Base-by-base conservation (phyloP, 2,888 invertebrate species). In the Drosophila stalkeri region DNA sequence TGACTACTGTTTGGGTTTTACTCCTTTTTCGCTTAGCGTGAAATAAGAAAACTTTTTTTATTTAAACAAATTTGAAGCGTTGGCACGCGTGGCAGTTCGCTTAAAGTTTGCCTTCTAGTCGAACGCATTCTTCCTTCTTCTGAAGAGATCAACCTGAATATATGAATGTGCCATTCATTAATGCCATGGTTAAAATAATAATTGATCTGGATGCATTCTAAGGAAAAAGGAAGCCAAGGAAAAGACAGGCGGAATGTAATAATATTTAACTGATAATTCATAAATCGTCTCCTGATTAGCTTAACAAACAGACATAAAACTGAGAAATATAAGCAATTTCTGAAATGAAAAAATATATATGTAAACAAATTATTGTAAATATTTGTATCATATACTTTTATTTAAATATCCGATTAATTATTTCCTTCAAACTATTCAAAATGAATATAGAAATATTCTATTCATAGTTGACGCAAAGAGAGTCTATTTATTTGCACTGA, bases 31-130 rank as follows among this genome's bases (percentile, higher is more conserved):
- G 71, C 81, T 74, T 66, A 70, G 59, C 89, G 73, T 80, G 86
- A 90, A 90, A 87, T 87, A 87, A 82, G 91, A 90, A 87, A 87
- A 87, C 71, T 87, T 86, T 83, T 76, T 84, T 90, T 90, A 88
- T 90, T 85, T 90, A 86, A 90, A 90, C 82, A 85, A 81, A 87
- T 90, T 75, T 80, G 67, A 49, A 62, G 44, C 67, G 33, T 57
- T 67, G 84, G 80, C 81, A 80, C 73, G 73, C 78, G 64, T 77
- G 78, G 78, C 81, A 72, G 62, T 71, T 77, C 69, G 43, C 71
- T 80, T 60, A 68, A 86, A 77, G 65, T 82, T 81, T 59, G 31
- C 23, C 44, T 44, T n/a, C 14, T n/a, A 27, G 27, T 12, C 6
- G 18, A 18, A 2, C 7, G 12, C n/a, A 55, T 7, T 18, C 12